Base-by-base conservation (phyloP, 2,113 vertebrate species). In the Muntiacus reevesi region DNA sequence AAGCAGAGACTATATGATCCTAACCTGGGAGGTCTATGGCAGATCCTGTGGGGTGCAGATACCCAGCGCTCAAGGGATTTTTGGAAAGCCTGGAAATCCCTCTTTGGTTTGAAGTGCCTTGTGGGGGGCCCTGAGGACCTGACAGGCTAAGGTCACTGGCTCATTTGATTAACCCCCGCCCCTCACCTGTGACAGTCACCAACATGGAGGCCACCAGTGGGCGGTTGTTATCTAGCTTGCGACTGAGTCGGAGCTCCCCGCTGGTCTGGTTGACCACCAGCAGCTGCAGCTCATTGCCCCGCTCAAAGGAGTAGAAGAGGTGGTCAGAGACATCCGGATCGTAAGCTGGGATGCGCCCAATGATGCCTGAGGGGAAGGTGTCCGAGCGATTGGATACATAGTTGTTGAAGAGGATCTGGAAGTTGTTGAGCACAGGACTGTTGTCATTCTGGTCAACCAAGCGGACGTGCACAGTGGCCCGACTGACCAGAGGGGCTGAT, bases 391-490 rank as follows among this genome's bases (percentile, higher is more conserved):
- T 99, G 55, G 99, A 99, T 21, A 99, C 99, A 0, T 99, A 99
- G 98, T 99, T 99, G 98, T 99, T 99, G 99, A 99, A 99, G 67
- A 99, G 99, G 57, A 99, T 99, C 98, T 99, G 99, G 98, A 99
- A 99, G 98, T 99, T 99, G 98, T 99, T 99, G 90, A 99, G 99
- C 93, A 99, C 98, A 5, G 99, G 99, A 47, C 99, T 99, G 96
- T 99, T 99, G 98, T 99, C 99, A 2, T 99, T 99, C 99, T 99
- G 99, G 98, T 99, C 99, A 94, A 99, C 98, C 50, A 99, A 98
- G 81, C 99, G 98, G 97, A 99, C 99, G 2, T 99, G 99, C 36
- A 99, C 99, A 0, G 99, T 99, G 95, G 99, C 99, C 59, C 99
- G 99, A 98, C 99, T 99, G 91, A 99, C 99, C 14, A 99, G 98